Conservation (phyloP, 2,113 vertebrate genomes). For the Lichenostomus cassidix region DNA sequence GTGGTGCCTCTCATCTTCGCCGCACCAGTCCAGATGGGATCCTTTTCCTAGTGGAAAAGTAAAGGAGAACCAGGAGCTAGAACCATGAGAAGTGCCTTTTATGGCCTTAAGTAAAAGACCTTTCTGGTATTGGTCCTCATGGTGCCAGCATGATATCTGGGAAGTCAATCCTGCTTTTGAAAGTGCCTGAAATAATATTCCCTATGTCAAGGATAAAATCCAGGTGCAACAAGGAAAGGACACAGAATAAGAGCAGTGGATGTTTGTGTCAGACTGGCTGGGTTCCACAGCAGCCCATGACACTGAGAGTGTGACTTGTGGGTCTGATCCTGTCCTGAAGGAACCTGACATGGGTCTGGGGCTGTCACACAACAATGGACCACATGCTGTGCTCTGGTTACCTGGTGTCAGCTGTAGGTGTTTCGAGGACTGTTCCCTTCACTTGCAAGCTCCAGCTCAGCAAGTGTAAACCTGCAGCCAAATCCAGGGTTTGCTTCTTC, state of each 20-base stretch:
- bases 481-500: neutral
- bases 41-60: constrained; percentile 19
- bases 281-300: neutral
- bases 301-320: neutral
- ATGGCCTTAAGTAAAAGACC: neutral
- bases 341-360: neutral
- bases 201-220: neutral
- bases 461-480: neutral
- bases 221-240: neutral
- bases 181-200: neutral
- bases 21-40: neutral
- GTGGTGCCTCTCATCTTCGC: neutral
- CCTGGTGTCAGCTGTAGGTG: neutral
- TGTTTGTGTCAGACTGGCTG: neutral
- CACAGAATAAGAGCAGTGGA: neutral
- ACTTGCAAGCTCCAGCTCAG: neutral
- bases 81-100: neutral
- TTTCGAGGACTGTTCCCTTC: neutral
- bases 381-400: neutral
- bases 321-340: neutral
- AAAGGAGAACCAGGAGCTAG: constrained; percentile 33
- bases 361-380: neutral
- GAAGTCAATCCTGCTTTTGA: neutral
- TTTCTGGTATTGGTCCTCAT: neutral
- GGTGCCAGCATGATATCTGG: neutral